Percentiles rank a stretch among this genome's conserved stretches.
These are phyloP conservation scores for Delichon dasypus DNA, from an alignment of 2,797 vertebrate genomes.

Conservation along the genomic window DNA sequence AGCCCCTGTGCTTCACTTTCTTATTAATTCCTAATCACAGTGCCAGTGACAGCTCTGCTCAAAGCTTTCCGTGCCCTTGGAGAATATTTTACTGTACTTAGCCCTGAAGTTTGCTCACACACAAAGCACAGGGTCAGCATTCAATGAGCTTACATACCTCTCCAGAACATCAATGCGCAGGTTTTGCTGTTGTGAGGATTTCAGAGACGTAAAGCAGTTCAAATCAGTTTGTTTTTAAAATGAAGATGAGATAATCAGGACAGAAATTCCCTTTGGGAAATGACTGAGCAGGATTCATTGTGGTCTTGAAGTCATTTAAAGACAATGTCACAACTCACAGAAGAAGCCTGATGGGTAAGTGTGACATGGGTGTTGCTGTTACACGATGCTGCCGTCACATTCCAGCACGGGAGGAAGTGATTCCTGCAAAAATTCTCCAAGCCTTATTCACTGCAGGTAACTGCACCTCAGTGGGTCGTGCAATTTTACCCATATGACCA, in stretches of 20 bases:
- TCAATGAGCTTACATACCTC: background rate
- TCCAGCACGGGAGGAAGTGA: background rate
- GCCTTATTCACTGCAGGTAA: conserved; percentile 26
- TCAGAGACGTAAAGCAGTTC: background rate
- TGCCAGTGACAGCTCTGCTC: background rate
- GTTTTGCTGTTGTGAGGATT: background rate
- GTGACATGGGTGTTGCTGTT: background rate
- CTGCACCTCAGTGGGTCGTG: background rate
- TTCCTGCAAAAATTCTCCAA: background rate
- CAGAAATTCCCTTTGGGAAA: background rate
- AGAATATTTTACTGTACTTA: background rate
- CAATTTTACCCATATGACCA: background rate
- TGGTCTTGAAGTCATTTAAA: background rate
- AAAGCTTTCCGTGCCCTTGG: background rate
- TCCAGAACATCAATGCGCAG: background rate
- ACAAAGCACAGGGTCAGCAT: background rate
- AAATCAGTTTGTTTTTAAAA: background rate
- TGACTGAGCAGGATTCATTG: background rate
- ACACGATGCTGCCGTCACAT: background rate
- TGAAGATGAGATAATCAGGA: background rate
- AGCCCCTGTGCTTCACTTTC: background rate
- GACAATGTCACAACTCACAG: background rate
- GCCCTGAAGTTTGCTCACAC: background rate
- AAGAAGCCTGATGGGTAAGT: background rate
- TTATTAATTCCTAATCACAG: conserved; percentile 12